Conservation (phyloP, 2,113 vertebrate genomes). For the Pelmatolapia mariae region DNA sequence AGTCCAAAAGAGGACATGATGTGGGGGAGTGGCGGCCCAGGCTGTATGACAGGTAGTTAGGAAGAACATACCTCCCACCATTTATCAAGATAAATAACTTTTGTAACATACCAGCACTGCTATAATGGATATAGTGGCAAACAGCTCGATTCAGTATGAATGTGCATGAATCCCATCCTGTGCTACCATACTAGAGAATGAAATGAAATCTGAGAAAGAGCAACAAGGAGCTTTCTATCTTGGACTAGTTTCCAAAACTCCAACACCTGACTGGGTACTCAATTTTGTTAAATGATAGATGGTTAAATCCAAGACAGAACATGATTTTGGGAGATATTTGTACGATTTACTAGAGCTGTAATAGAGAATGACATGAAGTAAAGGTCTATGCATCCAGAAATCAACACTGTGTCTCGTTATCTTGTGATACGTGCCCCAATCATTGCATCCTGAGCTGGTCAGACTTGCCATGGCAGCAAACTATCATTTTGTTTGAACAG, state of each 20-base stretch:
- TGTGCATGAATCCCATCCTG: neutral
- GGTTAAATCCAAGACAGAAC: conserved; percentile 5
- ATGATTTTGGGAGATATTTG: neutral
- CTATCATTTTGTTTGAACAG: neutral
- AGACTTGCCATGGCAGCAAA: neutral
- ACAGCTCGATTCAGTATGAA: neutral
- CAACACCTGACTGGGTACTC: neutral
- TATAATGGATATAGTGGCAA: neutral
- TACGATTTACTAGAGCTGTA: neutral
- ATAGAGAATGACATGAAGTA: neutral
- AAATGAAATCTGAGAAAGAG: neutral
- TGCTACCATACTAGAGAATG: neutral
- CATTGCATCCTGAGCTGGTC: neutral
- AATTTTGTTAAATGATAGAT: conserved; percentile 1
- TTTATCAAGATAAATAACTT: neutral
- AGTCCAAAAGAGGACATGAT: neutral
- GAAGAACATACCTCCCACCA: neutral
- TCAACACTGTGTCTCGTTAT: neutral
- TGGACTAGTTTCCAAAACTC: neutral
- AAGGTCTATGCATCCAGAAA: neutral
- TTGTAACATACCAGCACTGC: neutral
- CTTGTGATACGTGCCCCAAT: neutral
- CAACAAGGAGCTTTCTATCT: neutral
- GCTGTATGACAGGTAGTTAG: neutral
- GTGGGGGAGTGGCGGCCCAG: neutral